Evolutionary conservation across 53 echinoderm and acorn worm species (phyloP), one percentile per base, ranked within the genome.

Genomic region (Pentamera pediparva): DNA sequence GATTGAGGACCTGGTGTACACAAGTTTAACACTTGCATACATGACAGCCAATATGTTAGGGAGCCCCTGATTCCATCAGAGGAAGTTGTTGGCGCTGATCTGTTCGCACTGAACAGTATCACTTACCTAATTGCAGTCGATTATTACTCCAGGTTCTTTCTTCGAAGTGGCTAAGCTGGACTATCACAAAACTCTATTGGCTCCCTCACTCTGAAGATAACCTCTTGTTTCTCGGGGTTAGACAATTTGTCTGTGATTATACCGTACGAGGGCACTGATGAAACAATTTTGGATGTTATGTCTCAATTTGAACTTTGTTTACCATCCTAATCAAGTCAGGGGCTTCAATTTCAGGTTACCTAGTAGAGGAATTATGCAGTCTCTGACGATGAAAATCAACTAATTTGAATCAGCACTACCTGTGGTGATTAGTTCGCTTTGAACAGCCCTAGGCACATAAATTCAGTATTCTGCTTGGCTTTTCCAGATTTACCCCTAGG

Each of bases 181-280:
- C n/a, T n/a, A n/a, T n/a, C 49, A 24, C 84, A 84, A 79, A 84
- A 88, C 7, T 64, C 69, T 6, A 83, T 83, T 29, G 88, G 76
- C n/a, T 82, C 59, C 19, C 26, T 62, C 13, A 75, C 48, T 18
- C 65, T 58, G 6, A 51, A 76, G 15, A 88, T 75, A 0, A 88
- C 84, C 37, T 76, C 89, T 15, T 79, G 36, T 5, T 60, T 51
- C 2, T 77, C 35, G 59, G 84, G 79, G 28, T 57, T 31, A 21
- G 45, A 69, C 1, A 79, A 58, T 76, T 88, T 82, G 1, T 25
- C 35, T 39, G 78, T 87, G 5, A 78, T 54, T 33, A 64, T 75
- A 3, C 30, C 15, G 59, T 59, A 6, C 3, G 2, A 8, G 20
- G 28, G 29, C 21, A 27, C 37, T 29, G 65, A 4, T 24, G 5